Conservation (phyloP, 2,888 invertebrate genomes). For the Leptura quadrifasciata region DNA sequence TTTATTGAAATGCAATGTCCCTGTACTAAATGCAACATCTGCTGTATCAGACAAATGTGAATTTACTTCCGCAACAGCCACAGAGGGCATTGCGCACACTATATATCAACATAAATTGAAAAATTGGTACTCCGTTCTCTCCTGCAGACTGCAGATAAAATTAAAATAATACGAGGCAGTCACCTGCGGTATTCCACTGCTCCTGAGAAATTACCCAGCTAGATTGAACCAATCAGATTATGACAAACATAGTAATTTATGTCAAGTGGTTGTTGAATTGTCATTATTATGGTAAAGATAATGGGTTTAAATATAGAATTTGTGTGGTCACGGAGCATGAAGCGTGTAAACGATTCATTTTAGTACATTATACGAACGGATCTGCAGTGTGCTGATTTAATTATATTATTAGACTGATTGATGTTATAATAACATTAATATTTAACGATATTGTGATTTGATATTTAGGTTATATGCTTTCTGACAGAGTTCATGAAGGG, state of each 20-base stretch:
- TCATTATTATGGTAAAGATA: slow-evolving; percentile 50
- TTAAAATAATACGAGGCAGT: slow-evolving; percentile 1
- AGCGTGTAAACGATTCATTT: slow-evolving; percentile 53
- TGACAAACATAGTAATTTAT: slow-evolving; percentile 32
- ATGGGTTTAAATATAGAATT: slow-evolving; percentile 44
- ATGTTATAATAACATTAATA: slow-evolving; percentile 33
- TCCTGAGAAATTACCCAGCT: slow-evolving; percentile 16
- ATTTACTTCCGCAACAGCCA: too few species aligned
- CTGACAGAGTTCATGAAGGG: slow-evolving; percentile 22
- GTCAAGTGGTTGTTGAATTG: slow-evolving; percentile 45
- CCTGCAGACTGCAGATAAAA: slow-evolving; percentile 2
- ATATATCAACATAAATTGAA: not conserved
- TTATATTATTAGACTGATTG: slow-evolving; percentile 43
- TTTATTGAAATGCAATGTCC: too few species aligned
- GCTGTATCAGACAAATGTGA: too few species aligned
- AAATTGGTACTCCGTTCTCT: not conserved
- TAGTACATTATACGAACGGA: slow-evolving; percentile 39
- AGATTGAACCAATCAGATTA: slow-evolving; percentile 31
- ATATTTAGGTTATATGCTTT: slow-evolving; percentile 33
- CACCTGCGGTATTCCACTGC: slow-evolving; percentile 13
- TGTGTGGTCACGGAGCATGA: slow-evolving; percentile 47
- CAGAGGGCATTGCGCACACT: too few species aligned
- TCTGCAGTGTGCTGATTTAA: slow-evolving; percentile 43
- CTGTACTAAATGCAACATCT: too few species aligned
- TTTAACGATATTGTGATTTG: slow-evolving; percentile 9